phyloP scores from a whole-genome alignment of 2,113 vertebrate species.

The Lasiurus borealis region DNA sequence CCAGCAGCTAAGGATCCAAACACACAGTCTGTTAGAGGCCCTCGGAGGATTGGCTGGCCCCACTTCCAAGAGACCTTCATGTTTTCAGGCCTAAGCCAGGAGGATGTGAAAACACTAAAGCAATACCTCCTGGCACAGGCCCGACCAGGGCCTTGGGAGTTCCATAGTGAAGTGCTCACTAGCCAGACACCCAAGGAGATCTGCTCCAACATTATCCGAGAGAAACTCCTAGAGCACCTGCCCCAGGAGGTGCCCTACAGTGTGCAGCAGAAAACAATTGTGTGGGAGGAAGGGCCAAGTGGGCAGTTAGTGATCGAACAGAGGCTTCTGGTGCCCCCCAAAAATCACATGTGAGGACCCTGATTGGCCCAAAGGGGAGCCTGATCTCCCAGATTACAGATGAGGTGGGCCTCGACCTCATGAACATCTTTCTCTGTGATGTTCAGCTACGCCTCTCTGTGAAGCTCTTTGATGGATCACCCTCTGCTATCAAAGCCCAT shows the following conservation, averaged over 20 bases:
- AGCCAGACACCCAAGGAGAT: slow-evolving; percentile 94
- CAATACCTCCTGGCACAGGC: slow-evolving; percentile 92
- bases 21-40: neutral
- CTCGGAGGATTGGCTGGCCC: slow-evolving; percentile 91
- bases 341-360: slow-evolving; percentile 92
- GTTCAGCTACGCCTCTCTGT: slow-evolving; percentile 91
- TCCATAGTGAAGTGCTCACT: slow-evolving; percentile 95
- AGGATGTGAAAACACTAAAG: slow-evolving; percentile 94
- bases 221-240: slow-evolving; percentile 94
- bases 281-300: slow-evolving; percentile 92
- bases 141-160: slow-evolving; percentile 93
- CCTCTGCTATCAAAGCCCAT: neutral
- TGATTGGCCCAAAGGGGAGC: slow-evolving; percentile 92
- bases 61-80: slow-evolving; percentile 97
- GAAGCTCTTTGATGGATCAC: slow-evolving; percentile 89
- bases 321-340: slow-evolving; percentile 90
- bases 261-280: slow-evolving; percentile 90
- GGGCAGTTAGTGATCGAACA: slow-evolving; percentile 91
- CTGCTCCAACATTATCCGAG: slow-evolving; percentile 92
- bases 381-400: slow-evolving; percentile 89
- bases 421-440: slow-evolving; percentile 91
- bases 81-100: slow-evolving; percentile 91
- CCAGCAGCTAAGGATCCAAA: neutral
- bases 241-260: slow-evolving; percentile 95
- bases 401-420: slow-evolving; percentile 92